Evolutionary conservation across 2,888 invertebrate species (phyloP).

Genomic region (Tetranychus truncatus): DNA sequence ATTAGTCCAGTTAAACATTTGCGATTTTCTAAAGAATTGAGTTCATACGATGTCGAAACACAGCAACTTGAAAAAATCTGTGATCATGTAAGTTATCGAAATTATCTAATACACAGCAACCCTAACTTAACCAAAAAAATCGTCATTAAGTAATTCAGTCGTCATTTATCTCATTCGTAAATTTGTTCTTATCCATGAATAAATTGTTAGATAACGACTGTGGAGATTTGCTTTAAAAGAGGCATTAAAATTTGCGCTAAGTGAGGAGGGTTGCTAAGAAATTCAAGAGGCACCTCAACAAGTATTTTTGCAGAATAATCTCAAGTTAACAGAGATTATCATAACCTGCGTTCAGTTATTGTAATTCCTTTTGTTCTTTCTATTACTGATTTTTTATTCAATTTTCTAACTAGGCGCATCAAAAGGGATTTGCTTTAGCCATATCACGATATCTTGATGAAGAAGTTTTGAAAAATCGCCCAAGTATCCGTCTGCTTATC

Average conservation of each 20-base stretch:
- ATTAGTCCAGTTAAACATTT: slow-evolving; percentile 54
- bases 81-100: slow-evolving; percentile 32
- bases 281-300: not conserved
- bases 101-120: not conserved
- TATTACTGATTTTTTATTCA: not conserved
- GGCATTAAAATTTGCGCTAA: too few relatives aligned
- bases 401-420: not conserved
- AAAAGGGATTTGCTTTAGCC: slow-evolving; percentile 43
- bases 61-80: slow-evolving; percentile 45
- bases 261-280: not conserved
- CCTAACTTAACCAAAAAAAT: not conserved
- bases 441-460: slow-evolving; percentile 49
- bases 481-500: slow-evolving; percentile 52
- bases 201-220: too few relatives aligned
- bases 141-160: too few relatives aligned
- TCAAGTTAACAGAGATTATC: too few relatives aligned
- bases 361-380: not conserved
- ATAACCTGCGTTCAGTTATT: not conserved
- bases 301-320: too few relatives aligned
- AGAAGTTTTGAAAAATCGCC: slow-evolving; percentile 46
- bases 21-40: slow-evolving; percentile 23
- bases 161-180: too few relatives aligned
- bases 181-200: too few relatives aligned
- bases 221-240: too few relatives aligned
- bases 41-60: slow-evolving; percentile 36